These are phyloP conservation scores for Campoletis sonorensis DNA, from an alignment of 1,140 invertebrate genomes.

Conservation along the genomic window DNA sequence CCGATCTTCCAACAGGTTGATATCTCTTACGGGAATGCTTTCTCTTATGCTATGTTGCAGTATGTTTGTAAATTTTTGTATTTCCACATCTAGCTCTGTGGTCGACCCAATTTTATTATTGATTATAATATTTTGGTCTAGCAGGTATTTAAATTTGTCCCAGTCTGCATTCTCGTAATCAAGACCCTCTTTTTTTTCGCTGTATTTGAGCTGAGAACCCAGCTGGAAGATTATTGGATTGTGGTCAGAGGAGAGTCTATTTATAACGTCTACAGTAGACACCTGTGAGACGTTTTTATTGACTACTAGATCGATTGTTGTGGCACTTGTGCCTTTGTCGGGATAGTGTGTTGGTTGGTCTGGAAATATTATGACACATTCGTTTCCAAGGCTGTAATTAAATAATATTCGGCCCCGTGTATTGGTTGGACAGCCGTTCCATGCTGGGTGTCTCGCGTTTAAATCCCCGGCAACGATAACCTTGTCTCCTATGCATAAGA, in stretches of 20 bases:
- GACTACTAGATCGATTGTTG: neutral
- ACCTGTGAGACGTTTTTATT: neutral
- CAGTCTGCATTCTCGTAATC: neutral
- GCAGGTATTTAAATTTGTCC: neutral
- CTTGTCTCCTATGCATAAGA: neutral
- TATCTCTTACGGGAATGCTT: neutral
- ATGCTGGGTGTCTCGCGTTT: neutral
- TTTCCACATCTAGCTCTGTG: neutral
- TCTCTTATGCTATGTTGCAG: neutral
- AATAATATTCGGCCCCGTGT: neutral
- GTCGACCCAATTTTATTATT: neutral
- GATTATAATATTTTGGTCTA: neutral
- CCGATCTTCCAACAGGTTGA: neutral
- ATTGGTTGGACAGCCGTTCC: neutral
- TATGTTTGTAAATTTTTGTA: neutral
- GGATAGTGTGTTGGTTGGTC: neutral
- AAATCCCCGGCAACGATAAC: neutral
- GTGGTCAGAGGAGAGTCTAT: neutral
- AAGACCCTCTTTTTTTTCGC: neutral
- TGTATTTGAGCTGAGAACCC: neutral
- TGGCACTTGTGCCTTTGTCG: neutral
- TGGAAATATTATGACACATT: neutral
- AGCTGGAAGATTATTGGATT: neutral
- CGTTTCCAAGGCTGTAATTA: neutral
- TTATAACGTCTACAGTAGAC: neutral